These are phyloP conservation scores for Drosophila meridiana DNA, from an alignment of 2,888 invertebrate genomes.

Conservation along the genomic window DNA sequence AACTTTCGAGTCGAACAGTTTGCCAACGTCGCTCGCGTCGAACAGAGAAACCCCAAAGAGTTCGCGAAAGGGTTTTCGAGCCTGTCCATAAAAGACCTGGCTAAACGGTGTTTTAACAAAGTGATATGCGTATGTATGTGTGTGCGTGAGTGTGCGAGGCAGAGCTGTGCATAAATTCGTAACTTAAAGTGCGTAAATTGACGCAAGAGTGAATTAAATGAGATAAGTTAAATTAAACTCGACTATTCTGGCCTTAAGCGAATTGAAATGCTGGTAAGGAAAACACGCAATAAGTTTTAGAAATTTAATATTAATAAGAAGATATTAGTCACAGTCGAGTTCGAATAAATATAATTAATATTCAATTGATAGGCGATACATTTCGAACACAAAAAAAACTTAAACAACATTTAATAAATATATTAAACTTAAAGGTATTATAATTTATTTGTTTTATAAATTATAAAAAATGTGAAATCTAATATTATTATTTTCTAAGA, in stretches of 20 bases:
- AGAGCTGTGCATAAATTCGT: neutral
- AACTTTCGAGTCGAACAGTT: slow-evolving; percentile 67
- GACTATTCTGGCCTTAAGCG: neutral
- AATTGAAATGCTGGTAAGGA: slow-evolving; percentile 25
- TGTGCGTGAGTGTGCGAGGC: neutral
- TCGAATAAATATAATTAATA: too few relatives aligned
- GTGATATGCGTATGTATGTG: neutral
- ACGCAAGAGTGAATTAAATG: slow-evolving; percentile 11
- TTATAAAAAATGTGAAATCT: too few relatives aligned
- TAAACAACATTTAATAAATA: too few relatives aligned
- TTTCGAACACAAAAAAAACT: too few relatives aligned
- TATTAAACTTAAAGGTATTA: too few relatives aligned
- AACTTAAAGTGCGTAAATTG: slow-evolving; percentile 40
- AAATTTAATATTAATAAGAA: neutral
- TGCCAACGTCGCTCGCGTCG: slow-evolving; percentile 69
- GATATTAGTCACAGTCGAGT: too few relatives aligned
- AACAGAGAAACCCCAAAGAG: slow-evolving; percentile 50
- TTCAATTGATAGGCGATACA: too few relatives aligned
- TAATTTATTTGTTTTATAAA: too few relatives aligned
- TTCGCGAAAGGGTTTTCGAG: slow-evolving; percentile 40
- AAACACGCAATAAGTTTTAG: neutral
- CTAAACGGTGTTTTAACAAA: slow-evolving; percentile 9
- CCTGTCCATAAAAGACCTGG: slow-evolving; percentile 1
- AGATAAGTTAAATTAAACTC: slow-evolving; percentile 5
- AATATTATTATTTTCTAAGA: too few relatives aligned